These are phyloP conservation scores for Phyllostomus discolor DNA, from an alignment of 2,113 vertebrate species.

Conservation along the genomic window DNA sequence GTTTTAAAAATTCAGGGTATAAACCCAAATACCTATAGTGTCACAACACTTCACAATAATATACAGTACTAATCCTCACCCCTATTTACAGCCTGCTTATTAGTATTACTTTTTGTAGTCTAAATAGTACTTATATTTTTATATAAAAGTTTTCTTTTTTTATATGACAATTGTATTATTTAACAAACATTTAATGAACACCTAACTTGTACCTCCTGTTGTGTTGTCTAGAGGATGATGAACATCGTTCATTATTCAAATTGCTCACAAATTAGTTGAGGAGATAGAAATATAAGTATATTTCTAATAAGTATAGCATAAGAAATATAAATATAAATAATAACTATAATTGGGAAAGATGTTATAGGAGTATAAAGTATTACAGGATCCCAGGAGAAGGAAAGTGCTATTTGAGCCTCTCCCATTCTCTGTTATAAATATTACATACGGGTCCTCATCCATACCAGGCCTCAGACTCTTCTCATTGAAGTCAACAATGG, in stretches of 20 bases:
- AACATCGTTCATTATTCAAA: neutral
- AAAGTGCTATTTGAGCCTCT: neutral
- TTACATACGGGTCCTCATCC: neutral
- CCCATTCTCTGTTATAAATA: neutral
- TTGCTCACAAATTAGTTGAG: neutral
- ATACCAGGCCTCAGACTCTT: neutral
- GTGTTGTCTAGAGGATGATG: neutral
- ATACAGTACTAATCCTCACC: accelerated
- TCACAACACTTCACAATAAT: neutral
- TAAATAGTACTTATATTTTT: neutral
- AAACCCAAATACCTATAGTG: neutral
- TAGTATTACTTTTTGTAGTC: neutral
- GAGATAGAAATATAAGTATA: neutral
- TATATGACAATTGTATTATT: neutral
- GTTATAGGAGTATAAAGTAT: neutral
- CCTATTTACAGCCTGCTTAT: neutral
- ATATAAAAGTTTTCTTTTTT: neutral
- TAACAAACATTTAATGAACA: neutral
- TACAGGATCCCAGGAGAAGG: neutral
- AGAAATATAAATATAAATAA: neutral
- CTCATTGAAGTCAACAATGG: neutral
- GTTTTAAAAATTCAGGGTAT: neutral
- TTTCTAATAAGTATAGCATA: no score
- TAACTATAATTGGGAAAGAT: neutral
- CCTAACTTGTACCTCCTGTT: neutral